phyloP scores from a whole-genome alignment of 2,113 vertebrate genomes.

The Dinomys branickii region DNA sequence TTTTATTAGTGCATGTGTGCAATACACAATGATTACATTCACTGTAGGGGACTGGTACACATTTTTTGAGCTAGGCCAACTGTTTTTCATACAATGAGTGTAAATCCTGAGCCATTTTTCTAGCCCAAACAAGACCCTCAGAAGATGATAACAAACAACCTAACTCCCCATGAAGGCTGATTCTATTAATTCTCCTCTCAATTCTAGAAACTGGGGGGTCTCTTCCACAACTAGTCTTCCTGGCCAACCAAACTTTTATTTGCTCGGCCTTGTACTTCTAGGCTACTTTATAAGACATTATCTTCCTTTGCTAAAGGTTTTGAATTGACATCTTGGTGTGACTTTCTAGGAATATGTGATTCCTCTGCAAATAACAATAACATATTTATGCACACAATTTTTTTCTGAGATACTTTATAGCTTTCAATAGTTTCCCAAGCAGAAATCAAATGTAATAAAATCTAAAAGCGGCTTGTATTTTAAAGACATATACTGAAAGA shows the following conservation, averaged over 20 bases:
- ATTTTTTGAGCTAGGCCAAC: neutral
- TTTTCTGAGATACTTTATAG: neutral
- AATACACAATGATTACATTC: neutral
- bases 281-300: neutral
- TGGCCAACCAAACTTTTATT: neutral
- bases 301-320: neutral
- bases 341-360: neutral
- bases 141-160: neutral
- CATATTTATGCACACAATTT: neutral
- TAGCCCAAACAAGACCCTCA: neutral
- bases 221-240: neutral
- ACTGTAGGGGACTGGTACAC: neutral
- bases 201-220: neutral
- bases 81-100: neutral
- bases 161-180: neutral
- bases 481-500: neutral
- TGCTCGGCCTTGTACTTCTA: neutral
- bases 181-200: neutral
- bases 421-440: conserved; percentile 23
- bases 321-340: neutral
- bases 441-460: neutral
- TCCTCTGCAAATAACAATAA: neutral
- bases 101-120: neutral
- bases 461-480: neutral
- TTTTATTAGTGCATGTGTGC: neutral